Evolutionary conservation across 2,888 invertebrate species (phyloP).

Genomic region (Standfussiana lucernea): DNA sequence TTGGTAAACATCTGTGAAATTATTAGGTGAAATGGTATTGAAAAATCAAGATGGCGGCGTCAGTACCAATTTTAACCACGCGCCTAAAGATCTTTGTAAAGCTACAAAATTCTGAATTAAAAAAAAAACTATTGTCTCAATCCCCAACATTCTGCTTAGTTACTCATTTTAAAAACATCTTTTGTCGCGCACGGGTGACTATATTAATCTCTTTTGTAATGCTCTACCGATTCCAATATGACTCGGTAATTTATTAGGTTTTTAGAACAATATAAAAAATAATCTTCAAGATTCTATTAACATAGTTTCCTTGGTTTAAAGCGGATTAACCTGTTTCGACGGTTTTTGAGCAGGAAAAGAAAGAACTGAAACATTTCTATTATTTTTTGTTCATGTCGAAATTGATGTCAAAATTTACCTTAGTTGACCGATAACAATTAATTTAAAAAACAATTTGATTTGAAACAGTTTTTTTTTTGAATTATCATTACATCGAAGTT

Average conservation of each 20-base stretch:
- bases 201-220: conserved; percentile 41
- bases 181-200: conserved; percentile 33
- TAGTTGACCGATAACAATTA: too few relatives aligned
- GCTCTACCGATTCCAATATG: conserved; percentile 6
- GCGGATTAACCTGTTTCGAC: not conserved
- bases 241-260: not conserved
- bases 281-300: not conserved
- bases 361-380: not conserved
- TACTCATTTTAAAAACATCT: not conserved
- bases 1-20: too few relatives aligned
- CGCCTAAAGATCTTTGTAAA: too few relatives aligned
- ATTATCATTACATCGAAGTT: too few relatives aligned
- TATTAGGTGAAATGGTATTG: too few relatives aligned
- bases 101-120: not conserved
- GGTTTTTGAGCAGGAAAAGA: not conserved
- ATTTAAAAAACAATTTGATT: too few relatives aligned
- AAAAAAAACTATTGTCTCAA: not conserved
- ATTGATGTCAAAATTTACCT: too few relatives aligned
- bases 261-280: conserved; percentile 4
- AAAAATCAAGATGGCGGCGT: too few relatives aligned
- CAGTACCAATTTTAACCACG: too few relatives aligned
- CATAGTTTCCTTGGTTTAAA: not conserved
- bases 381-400: too few relatives aligned
- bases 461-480: too few relatives aligned
- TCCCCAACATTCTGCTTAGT: not conserved